phyloP scores from a whole-genome alignment of 2,113 vertebrate genomes.

The Thalassarche chlororhynchos region DNA sequence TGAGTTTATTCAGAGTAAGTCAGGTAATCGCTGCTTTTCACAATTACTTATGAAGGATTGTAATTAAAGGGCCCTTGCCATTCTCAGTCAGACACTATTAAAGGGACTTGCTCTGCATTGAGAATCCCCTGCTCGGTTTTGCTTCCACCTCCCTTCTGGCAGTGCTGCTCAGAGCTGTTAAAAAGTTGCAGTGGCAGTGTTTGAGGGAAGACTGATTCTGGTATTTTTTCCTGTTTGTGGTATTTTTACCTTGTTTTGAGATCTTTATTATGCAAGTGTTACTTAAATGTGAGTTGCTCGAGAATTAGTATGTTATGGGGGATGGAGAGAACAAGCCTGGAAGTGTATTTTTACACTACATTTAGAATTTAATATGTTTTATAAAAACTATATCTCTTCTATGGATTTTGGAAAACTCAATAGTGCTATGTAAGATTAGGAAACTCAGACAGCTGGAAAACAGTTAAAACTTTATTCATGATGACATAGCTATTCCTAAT shows the following conservation, averaged over 20 bases:
- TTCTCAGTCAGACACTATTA: neutral
- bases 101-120: neutral
- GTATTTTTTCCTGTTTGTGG: neutral
- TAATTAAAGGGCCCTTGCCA: neutral
- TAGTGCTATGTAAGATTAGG: neutral
- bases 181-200: neutral
- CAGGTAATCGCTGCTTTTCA: conserved; percentile 28
- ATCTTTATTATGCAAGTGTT: neutral
- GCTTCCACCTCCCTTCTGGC: neutral
- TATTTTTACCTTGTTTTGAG: neutral
- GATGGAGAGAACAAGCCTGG: neutral
- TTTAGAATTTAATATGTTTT: neutral
- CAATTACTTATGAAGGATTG: neutral
- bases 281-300: neutral
- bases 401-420: neutral
- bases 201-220: neutral
- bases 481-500: neutral
- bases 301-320: neutral
- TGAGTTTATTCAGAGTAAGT: conserved; percentile 17
- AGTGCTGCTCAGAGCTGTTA: neutral
- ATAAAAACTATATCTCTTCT: neutral
- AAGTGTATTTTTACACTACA: neutral
- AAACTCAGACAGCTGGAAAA: neutral
- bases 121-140: neutral
- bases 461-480: neutral